A percentile compares a stretch with the other conserved stretches of the same genome.
These are phyloP conservation scores for Anseranas semipalmata DNA, from an alignment of 2,113 vertebrate genomes.

Conservation along the genomic window DNA sequence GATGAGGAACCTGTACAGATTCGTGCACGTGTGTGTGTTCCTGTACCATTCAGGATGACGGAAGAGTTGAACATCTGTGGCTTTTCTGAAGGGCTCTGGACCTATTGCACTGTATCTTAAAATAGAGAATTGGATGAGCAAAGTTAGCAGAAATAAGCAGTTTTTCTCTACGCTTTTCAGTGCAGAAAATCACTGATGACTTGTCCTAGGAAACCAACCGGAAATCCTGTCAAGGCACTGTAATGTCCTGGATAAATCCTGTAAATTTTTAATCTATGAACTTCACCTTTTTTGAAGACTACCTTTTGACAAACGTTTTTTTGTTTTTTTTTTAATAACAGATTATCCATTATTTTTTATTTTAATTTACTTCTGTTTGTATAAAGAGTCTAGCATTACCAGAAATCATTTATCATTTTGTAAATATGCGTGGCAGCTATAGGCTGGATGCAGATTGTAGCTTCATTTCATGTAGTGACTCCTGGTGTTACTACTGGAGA, in stretches of 20 bases:
- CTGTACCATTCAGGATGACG: fast-evolving
- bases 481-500: neutral
- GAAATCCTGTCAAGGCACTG: neutral
- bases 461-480: neutral
- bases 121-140: neutral
- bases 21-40: neutral
- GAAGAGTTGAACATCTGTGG: neutral
- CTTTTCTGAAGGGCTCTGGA: neutral
- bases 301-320: neutral
- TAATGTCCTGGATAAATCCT: neutral
- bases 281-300: neutral
- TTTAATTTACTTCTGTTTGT: neutral
- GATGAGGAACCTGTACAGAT: neutral
- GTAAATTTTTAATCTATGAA: neutral
- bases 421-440: fast-evolving
- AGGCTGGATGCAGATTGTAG: neutral
- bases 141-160: neutral
- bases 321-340: neutral
- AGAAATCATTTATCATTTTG: neutral
- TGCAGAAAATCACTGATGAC: neutral
- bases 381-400: neutral
- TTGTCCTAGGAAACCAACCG: neutral
- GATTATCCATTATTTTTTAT: neutral
- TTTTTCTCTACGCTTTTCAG: neutral
- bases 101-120: neutral